Conservation (phyloP, 2,797 vertebrate genomes). For the Falco cherrug region DNA sequence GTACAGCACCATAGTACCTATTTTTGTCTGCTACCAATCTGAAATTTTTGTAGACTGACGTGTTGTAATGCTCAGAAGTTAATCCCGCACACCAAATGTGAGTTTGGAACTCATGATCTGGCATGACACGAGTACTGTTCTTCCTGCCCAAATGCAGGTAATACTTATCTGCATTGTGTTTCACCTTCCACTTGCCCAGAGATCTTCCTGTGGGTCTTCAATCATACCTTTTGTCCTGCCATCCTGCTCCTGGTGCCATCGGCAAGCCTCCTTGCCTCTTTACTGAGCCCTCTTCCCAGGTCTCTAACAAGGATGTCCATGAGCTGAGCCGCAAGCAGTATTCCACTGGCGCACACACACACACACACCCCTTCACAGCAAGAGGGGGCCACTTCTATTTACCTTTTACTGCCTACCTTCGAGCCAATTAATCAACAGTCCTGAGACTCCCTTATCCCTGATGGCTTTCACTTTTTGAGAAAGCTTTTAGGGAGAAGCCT, state of each 20-base stretch:
- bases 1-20: neutral
- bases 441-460: neutral
- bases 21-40: neutral
- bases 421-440: neutral
- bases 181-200: neutral
- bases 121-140: neutral
- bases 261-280: neutral
- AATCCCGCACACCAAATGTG: neutral
- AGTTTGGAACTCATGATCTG: neutral
- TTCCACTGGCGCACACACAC: neutral
- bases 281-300: neutral
- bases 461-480: neutral
- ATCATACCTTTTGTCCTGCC: neutral
- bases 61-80: neutral
- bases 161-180: neutral
- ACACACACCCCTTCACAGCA: neutral
- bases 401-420: neutral
- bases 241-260: rapidly evolving
- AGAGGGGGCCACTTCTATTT: neutral
- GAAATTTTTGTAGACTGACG: neutral
- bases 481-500: neutral
- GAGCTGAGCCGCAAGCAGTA: neutral
- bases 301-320: neutral
- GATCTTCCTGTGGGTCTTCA: neutral
- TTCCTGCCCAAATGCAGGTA: neutral